Percentiles rank a stretch among this genome's conserved stretches.
These are phyloP conservation scores for Poecile montanus DNA, from an alignment of 2,797 vertebrate species.

Conservation along the genomic window DNA sequence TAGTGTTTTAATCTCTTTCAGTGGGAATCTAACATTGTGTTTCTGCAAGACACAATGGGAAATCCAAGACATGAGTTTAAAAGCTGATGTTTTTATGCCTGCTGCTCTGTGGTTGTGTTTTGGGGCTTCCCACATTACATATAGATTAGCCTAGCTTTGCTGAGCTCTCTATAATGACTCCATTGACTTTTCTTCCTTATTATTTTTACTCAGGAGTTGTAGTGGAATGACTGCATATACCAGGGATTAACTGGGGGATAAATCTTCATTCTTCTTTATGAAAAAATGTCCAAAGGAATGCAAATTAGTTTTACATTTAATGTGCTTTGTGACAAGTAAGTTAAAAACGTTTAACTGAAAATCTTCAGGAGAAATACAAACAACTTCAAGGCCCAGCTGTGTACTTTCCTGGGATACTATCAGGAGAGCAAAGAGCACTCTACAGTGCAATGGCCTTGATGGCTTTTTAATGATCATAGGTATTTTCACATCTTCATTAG, in stretches of 20 bases:
- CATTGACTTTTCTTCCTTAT: constrained; percentile 2
- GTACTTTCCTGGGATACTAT: background rate
- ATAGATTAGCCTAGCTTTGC: constrained; percentile 14
- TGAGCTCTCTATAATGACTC: constrained; percentile 4
- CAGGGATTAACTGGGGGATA: constrained; percentile 24
- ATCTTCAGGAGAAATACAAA: background rate
- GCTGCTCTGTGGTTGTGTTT: background rate
- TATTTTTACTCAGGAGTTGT: constrained; percentile 11
- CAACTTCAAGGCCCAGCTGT: background rate
- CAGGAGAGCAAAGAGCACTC: background rate
- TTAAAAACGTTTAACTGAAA: constrained; percentile 10
- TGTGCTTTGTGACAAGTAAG: background rate
- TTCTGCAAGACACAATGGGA: constrained; percentile 1
- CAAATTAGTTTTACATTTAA: background rate
- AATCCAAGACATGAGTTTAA: background rate
- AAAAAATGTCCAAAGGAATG: constrained; percentile 9
- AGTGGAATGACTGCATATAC: background rate
- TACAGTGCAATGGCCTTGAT: background rate
- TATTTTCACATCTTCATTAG: constrained; percentile 9
- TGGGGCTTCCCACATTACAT: constrained; percentile 21
- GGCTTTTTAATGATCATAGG: constrained; percentile 15
- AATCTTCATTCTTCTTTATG: background rate
- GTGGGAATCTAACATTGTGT: background rate
- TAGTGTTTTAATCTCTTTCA: background rate
- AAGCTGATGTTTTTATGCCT: constrained; percentile 27